Base-by-base conservation (phyloP, 2,888 invertebrate genomes). In the Himalopsyche anomala region DNA sequence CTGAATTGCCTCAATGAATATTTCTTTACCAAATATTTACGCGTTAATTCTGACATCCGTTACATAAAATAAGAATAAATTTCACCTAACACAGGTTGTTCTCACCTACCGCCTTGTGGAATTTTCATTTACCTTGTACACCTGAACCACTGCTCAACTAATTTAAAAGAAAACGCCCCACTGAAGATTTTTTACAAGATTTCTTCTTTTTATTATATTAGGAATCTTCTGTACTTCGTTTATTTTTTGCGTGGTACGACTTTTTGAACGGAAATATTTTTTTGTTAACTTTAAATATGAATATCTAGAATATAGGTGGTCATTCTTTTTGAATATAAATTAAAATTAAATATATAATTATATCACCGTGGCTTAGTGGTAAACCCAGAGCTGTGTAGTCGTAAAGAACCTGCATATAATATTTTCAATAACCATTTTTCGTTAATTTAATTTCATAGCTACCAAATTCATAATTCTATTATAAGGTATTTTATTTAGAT, bases 31-130 rank as follows among this genome's bases (percentile, higher is more conserved):
- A 36, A 74, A 74, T 74, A 74, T 36, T 74, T 74, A 15, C 15
- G 74, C 74, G 74, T 74, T 74, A 74, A 74, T 74, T 74, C 74
- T 74, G 36, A 36, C 74, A 74, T 74, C 74, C 74, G 74, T 74
- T 74, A 74, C 74, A 74, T 74, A 74, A 74, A 74, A 74, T 74
- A 74, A 74, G 74, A 74, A 74, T 74, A 74, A 74, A 74, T 74
- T 74, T 74, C 15, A 36, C 36, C 12, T 74, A 74, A 74, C 74
- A 74, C 36, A 74, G 74, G 74, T 74, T 74, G 28, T 74, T 74
- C 74, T 74, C 74, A 74, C 74, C 74, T 74, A 74, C 36, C 28
- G 15, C 5, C 74, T 74, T 5, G 74, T 38, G 74, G 36, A 74
- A 74, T 36, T 74, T 74, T 74, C 74, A 74, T 74, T 74, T 74